Conservation (phyloP, 2,888 invertebrate species). For the Drosophila emarginata region DNA sequence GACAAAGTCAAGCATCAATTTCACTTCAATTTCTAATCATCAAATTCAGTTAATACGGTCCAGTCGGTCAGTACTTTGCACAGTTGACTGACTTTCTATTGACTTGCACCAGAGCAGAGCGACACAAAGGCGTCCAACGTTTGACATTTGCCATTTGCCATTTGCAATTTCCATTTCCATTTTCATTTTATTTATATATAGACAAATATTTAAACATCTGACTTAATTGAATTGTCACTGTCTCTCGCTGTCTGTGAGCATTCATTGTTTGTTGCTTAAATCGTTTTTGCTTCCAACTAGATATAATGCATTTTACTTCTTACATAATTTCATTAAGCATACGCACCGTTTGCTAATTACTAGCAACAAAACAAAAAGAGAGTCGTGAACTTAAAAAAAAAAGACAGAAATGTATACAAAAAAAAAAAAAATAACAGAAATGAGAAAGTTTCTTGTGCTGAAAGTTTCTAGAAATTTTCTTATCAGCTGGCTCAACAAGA, state of each 20-base stretch:
- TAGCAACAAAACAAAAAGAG: conserved; percentile 30
- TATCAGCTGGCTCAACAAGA: conserved; percentile 16
- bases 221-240: conserved; percentile 32
- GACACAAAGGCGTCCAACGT: conserved; percentile 5
- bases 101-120: conserved; percentile 26
- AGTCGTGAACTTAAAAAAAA: conserved; percentile 18
- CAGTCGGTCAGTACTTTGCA: conserved; percentile 25
- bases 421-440: background rate
- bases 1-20: conserved; percentile 17
- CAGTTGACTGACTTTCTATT: conserved; percentile 59
- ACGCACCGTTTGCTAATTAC: conserved; percentile 63
- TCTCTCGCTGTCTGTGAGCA: background rate
- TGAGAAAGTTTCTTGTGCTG: conserved; percentile 22
- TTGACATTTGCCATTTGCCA: background rate
- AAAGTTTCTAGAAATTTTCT: conserved; percentile 43
- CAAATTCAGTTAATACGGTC: conserved; percentile 25
- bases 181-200: background rate
- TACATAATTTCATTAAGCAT: conserved; percentile 40
- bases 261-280: background rate
- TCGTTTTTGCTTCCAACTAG: background rate
- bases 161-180: background rate
- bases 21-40: conserved; percentile 45
- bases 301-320: conserved; percentile 15
- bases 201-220: conserved; percentile 18
- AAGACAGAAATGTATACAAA: too few relatives aligned